Evolutionary conservation across 2,888 invertebrate genomes (phyloP), one percentile per base, ranked within the genome.

Genomic region (Zaprionus obscuricornis): DNA sequence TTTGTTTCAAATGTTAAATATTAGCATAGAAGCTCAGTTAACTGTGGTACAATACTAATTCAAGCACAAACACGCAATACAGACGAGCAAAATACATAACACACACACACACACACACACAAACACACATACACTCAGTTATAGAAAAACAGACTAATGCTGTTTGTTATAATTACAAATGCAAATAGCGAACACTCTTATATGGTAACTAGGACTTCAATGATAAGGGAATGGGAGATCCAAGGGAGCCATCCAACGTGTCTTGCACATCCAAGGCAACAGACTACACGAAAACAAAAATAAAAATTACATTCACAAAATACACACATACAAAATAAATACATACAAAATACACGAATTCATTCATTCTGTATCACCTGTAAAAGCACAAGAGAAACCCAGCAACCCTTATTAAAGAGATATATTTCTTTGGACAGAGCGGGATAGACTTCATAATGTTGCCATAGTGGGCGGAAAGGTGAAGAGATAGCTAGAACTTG

Each of bases 131-230:
- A 26, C 16, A 52, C 24, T 11, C 22, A 46, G n/a, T 56, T 13
- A 51, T 40, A 63, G 34, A 51, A 34, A 59, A 66, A 69, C 73
- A 68, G 71, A 71, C 82, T 86, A 87, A 88, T 89, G 86, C 77
- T 77, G 77, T 89, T 88, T 87, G 75, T 84, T 85, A 84, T 88
- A 89, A 89, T 89, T 89, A 89, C 85, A 85, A 88, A 89, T 89
- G 85, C 88, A 88, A 89, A 89, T 87, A 88, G 73, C 81, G 62
- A 68, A 65, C 58, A 73, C 74, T 69, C 84, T 87, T 82, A 68
- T 74, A 74, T 66, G 65, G 72, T 69, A 68, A 69, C 68, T n/a
- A n/a, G n/a, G n/a, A n/a, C n/a, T n/a, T n/a, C n/a, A n/a, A n/a
- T n/a, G n/a, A n/a, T n/a, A n/a, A n/a, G n/a, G n/a, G n/a, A n/a